phyloP scores from a whole-genome alignment of 2,797 vertebrate genomes.

The Acanthis flammea region DNA sequence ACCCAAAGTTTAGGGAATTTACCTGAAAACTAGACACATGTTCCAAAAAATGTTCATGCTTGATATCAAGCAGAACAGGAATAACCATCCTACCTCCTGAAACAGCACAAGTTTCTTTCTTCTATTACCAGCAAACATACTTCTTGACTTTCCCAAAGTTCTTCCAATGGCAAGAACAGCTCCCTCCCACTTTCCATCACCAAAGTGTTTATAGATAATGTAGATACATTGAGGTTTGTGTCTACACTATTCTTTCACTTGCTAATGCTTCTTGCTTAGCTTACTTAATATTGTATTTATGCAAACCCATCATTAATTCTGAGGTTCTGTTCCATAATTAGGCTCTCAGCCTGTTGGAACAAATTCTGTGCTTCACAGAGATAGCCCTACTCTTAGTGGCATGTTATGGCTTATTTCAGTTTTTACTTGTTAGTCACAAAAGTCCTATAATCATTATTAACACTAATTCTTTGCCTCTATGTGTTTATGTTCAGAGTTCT shows the following conservation, averaged over 20 bases:
- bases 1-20: not conserved
- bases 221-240: not conserved
- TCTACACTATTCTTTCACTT: not conserved
- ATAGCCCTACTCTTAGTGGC: not conserved
- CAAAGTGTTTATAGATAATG: not conserved
- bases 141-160: not conserved
- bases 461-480: not conserved
- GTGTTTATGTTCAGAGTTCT: not conserved
- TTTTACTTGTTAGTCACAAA: not conserved
- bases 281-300: not conserved
- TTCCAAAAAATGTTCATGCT: not conserved
- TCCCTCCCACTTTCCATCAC: not conserved
- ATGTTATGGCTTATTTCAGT: not conserved
- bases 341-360: not conserved
- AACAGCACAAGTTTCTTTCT: not conserved
- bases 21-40: not conserved
- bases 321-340: not conserved
- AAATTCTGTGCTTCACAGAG: not conserved
- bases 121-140: not conserved
- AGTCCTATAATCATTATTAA: not conserved
- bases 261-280: not conserved
- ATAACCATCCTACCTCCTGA: not conserved
- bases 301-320: not conserved
- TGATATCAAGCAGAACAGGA: not conserved
- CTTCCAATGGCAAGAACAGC: not conserved